Percentiles rank a stretch among this genome's conserved stretches.
Conservation (phyloP, 2,888 invertebrate species). For the Biston stratarius region DNA sequence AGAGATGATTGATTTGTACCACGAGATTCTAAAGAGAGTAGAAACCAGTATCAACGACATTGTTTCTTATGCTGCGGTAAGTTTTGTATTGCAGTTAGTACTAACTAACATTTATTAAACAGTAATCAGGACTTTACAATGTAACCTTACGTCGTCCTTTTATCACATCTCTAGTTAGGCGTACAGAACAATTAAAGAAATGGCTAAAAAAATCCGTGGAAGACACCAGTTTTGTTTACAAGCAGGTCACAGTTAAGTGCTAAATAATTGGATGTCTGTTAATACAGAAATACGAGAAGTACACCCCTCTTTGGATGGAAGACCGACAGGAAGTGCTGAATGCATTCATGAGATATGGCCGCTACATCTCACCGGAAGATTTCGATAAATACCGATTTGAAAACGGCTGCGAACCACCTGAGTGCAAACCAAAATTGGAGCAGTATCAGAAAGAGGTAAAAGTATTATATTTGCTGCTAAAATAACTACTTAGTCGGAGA, state of each 20-base stretch:
- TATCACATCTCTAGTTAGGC: too few species aligned
- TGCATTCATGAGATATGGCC: conserved; percentile 92
- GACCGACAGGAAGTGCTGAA: conserved; percentile 91
- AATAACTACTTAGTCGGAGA: too few species aligned
- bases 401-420: conserved; percentile 86
- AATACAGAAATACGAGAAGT: conserved; percentile 87
- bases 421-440: conserved; percentile 83
- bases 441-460: conserved; percentile 91
- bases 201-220: too few species aligned
- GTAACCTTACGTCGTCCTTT: too few species aligned
- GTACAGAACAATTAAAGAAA: too few species aligned
- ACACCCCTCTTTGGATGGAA: conserved; percentile 93
- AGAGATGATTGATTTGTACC: conserved; percentile 86
- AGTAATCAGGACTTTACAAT: too few species aligned
- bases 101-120: too few species aligned
- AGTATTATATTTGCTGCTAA: not conserved
- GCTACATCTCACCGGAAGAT: conserved; percentile 90
- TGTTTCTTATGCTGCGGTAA: conserved; percentile 70
- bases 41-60: conserved; percentile 77
- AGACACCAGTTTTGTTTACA: too few species aligned
- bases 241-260: not conserved
- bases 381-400: conserved; percentile 85
- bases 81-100: conserved; percentile 26
- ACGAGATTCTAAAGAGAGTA: conserved; percentile 83
- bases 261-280: not conserved